Evolutionary conservation across 1,140 invertebrate genomes (phyloP).

Genomic region (Sipha flava): DNA sequence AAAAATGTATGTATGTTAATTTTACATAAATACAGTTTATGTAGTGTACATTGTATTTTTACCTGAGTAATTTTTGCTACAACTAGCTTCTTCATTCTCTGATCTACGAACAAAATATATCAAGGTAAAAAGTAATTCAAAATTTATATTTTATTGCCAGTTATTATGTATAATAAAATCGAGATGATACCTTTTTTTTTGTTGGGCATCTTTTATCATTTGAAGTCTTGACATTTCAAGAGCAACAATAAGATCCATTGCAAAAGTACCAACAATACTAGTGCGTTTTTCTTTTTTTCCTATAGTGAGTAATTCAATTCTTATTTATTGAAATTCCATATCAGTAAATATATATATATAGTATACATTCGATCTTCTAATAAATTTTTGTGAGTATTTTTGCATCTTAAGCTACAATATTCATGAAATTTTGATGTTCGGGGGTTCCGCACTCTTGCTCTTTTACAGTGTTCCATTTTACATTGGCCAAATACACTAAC

Average conservation of each 20-base stretch:
- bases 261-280: constrained; percentile 24
- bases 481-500: constrained; percentile 41
- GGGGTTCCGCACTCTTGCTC: constrained; percentile 31
- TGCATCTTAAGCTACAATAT: constrained; percentile 25
- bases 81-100: constrained; percentile 13
- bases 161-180: not conserved
- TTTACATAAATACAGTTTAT: not conserved
- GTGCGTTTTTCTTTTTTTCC: constrained; percentile 26
- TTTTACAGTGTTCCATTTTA: constrained; percentile 31
- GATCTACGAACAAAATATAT: not conserved
- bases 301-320: not conserved
- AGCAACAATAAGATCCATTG: constrained; percentile 58
- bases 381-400: constrained; percentile 20
- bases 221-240: constrained; percentile 64
- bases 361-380: constrained; percentile 15
- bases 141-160: not conserved
- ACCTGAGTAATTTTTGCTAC: constrained; percentile 13
- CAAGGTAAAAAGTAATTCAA: not conserved
- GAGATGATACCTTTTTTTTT: constrained; percentile 30
- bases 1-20: not conserved
- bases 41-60: not conserved
- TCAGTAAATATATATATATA: not conserved
- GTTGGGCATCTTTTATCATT: constrained; percentile 53
- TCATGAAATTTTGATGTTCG: constrained; percentile 34
- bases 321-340: not conserved